Conservation (phyloP, 2,113 vertebrate species). For the Hypanus sabinus region DNA sequence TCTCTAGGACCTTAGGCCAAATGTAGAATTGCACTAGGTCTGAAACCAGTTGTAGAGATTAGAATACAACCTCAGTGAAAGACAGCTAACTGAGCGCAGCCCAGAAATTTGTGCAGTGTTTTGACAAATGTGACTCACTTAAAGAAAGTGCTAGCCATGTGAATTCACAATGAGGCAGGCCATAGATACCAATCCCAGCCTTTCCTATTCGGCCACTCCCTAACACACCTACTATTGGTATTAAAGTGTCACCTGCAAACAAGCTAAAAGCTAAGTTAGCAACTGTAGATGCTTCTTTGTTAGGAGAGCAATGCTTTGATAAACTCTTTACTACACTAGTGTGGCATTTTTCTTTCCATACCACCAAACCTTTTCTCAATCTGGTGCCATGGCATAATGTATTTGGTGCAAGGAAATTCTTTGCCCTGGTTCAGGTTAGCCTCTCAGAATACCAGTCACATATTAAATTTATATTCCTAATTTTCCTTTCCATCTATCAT, state of each 20-base stretch:
- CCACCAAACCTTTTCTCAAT: background rate
- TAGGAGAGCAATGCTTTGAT: background rate
- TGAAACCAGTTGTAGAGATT: background rate
- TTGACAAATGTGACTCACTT: background rate
- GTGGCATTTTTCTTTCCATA: background rate
- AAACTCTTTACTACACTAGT: background rate
- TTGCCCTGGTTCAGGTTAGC: background rate
- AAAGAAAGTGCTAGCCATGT: background rate
- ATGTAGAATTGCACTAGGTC: background rate
- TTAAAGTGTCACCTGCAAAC: background rate
- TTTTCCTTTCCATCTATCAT: background rate
- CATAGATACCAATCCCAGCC: background rate
- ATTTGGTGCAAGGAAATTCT: background rate
- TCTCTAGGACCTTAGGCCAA: background rate
- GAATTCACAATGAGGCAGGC: background rate
- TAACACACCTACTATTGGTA: background rate
- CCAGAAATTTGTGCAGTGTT: background rate
- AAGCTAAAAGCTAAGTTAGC: background rate
- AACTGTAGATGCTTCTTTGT: background rate
- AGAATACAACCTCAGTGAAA: background rate
- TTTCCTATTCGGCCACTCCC: background rate
- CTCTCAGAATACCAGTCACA: background rate
- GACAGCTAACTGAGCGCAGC: background rate
- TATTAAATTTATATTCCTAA: background rate
- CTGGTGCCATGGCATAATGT: background rate